Percentiles rank a stretch among this genome's conserved stretches.
Evolutionary conservation across 2,797 vertebrate species (phyloP).

Genomic region (Molothrus ater): DNA sequence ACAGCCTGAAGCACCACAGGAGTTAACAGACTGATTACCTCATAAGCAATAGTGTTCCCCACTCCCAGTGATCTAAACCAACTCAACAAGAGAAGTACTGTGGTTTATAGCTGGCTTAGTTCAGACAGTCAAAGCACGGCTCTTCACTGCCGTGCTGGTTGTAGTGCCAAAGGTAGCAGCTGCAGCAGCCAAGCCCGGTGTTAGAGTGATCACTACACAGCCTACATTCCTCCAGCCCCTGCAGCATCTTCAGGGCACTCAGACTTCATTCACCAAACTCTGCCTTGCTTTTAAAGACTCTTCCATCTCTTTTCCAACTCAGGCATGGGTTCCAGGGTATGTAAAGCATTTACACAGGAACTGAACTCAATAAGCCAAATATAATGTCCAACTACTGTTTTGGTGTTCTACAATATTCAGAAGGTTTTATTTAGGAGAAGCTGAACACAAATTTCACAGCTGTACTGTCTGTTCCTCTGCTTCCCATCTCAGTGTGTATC

Average conservation of each 20-base stretch:
- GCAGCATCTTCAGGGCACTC: neutral
- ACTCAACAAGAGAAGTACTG: neutral
- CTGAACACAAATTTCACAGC: neutral
- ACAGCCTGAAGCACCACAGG: neutral
- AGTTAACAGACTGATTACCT: neutral
- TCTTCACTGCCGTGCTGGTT: neutral
- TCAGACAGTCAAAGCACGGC: rapidly evolving
- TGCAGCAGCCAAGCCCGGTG: neutral
- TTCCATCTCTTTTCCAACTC: neutral
- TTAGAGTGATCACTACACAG: neutral
- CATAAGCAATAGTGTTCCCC: neutral
- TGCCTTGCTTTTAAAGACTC: neutral
- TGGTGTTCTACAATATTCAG: rapidly evolving
- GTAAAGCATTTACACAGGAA: neutral
- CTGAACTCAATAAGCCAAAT: neutral
- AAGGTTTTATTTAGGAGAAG: neutral
- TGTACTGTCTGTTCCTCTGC: neutral
- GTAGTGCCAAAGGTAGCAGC: rapidly evolving
- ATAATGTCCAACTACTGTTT: neutral
- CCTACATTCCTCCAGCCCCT: neutral
- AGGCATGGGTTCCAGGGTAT: neutral
- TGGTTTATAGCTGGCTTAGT: neutral
- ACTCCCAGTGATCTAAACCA: neutral
- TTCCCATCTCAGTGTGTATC: neutral
- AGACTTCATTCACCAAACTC: neutral